phyloP scores from a whole-genome alignment of 92 coral and sea anemone species.

The Zoanthus gigantus region DNA sequence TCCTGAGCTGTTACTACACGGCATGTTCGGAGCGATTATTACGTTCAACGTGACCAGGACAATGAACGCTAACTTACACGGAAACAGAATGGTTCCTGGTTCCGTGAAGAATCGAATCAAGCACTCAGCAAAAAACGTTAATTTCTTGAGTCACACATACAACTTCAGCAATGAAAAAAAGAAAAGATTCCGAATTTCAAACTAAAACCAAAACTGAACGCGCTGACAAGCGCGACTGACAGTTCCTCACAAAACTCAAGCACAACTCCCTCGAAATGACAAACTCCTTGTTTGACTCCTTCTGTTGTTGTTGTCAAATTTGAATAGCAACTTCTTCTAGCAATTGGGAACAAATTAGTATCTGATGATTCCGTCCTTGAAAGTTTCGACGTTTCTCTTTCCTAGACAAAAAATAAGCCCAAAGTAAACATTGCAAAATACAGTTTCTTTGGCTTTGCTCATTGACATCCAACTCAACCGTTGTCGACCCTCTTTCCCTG shows the following conservation, averaged over 20 bases:
- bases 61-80: neutral
- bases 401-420: neutral
- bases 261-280: slow-evolving; percentile 1
- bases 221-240: neutral
- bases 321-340: neutral
- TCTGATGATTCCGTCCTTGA: neutral
- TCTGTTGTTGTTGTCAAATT: neutral
- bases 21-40: neutral
- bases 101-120: slow-evolving; percentile 30
- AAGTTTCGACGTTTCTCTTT: neutral
- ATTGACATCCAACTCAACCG: neutral
- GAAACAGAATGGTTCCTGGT: neutral
- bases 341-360: neutral
- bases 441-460: slow-evolving; percentile 20
- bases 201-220: neutral
- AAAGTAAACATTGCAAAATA: slow-evolving; percentile 34
- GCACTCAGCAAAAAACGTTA: neutral
- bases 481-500: neutral
- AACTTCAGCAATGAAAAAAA: neutral
- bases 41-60: neutral
- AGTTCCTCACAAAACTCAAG: slow-evolving; percentile 4
- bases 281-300: neutral
- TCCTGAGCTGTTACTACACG: slow-evolving; percentile 67
- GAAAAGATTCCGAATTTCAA: neutral
- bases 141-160: neutral